Evolutionary conservation across 1,140 invertebrate species (phyloP).

Genomic region (Papilio helenus): DNA sequence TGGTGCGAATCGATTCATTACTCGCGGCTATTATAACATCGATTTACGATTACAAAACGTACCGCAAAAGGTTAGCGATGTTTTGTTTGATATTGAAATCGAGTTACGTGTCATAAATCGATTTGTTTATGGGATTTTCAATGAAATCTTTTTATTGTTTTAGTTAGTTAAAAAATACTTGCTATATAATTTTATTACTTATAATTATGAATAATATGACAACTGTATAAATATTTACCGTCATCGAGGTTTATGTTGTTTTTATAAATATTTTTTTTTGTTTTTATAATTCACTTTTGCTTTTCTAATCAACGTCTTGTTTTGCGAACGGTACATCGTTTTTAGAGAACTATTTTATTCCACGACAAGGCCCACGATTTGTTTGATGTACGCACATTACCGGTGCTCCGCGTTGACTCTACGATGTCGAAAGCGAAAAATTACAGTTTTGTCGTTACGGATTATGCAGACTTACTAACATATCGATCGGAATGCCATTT

Average conservation of each 20-base stretch:
- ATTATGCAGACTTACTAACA: constrained; percentile 21
- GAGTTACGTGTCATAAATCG: not conserved
- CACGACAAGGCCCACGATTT: constrained; percentile 55
- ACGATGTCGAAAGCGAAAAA: constrained; percentile 60
- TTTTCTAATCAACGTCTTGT: constrained; percentile 40
- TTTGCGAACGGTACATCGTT: constrained; percentile 56
- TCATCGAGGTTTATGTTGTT: no score
- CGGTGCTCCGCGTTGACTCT: constrained; percentile 44
- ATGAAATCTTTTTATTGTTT: not conserved
- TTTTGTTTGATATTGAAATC: constrained; percentile 30
- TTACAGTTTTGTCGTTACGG: constrained; percentile 33
- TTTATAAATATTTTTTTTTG: no score
- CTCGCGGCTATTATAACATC: constrained; percentile 6
- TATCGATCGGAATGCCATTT: not conserved
- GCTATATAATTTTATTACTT: not conserved
- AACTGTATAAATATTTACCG: no score
- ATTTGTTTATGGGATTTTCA: constrained; percentile 17
- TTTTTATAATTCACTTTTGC: not conserved
- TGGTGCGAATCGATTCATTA: constrained; percentile 16
- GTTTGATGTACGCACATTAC: constrained; percentile 64
- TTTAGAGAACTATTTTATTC: constrained; percentile 53
- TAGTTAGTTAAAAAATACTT: not conserved
- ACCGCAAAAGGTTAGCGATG: constrained; percentile 11
- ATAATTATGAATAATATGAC: not conserved
- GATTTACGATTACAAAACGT: constrained; percentile 20